These are phyloP conservation scores for Neopipo cinnamomea DNA, from an alignment of 2,113 vertebrate genomes.

Conservation along the genomic window DNA sequence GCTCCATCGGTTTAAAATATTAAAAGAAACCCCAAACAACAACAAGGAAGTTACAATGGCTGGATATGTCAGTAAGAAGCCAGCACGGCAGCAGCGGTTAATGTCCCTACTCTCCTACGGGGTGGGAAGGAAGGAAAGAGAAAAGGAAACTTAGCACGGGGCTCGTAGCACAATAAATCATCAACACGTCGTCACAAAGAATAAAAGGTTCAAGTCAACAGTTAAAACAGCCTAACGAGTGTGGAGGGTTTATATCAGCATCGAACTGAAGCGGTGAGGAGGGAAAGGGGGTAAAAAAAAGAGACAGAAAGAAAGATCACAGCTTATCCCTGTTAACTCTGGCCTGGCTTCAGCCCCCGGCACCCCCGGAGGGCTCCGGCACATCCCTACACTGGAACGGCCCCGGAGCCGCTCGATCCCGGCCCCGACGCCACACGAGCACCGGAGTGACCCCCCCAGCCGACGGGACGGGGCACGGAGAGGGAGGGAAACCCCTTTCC, in stretches of 20 bases:
- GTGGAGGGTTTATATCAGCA: neutral
- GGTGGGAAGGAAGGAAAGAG: neutral
- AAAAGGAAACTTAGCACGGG: slow-evolving; percentile 50
- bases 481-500: neutral
- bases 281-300: neutral
- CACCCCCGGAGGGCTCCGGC: neutral
- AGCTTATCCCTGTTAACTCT: slow-evolving; percentile 42
- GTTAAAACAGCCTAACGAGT: slow-evolving; percentile 51
- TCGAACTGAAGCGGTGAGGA: slow-evolving; percentile 36
- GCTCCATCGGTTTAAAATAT: slow-evolving; percentile 56
- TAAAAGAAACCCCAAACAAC: neutral
- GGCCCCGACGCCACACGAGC: neutral
- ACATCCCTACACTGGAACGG: neutral
- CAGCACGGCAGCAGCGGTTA: slow-evolving; percentile 55
- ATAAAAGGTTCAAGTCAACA: slow-evolving; percentile 32
- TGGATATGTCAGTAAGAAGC: slow-evolving; percentile 59
- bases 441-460: fast-evolving
- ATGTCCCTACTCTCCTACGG: slow-evolving; percentile 50
- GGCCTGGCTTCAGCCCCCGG: neutral
- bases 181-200: slow-evolving; percentile 14
- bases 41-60: slow-evolving; percentile 36
- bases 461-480: neutral
- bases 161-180: neutral
- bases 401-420: neutral
- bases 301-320: neutral